Evolutionary conservation across 2,888 invertebrate genomes (phyloP), one percentile per base, ranked within the genome.

Genomic region (Zhuqinia jingwanae): DNA sequence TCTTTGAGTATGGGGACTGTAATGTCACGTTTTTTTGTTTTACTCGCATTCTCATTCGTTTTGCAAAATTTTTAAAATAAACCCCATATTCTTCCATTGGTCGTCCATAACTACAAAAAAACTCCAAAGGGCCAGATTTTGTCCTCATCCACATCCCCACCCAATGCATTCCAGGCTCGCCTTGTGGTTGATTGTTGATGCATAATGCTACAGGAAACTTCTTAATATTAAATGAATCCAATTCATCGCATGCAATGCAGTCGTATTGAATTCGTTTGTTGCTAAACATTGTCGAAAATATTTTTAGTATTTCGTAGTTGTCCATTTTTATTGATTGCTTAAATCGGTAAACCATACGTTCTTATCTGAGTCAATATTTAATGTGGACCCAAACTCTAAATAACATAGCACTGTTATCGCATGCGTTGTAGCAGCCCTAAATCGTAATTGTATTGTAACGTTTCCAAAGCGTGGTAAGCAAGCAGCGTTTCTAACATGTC

Each of bases 391-490:
- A 76, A 87, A 88, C 15, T 89, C 89, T 0, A 75, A 27, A 65
- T 88, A 88, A 10, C 77, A 53, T 0, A 90, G 13, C 0, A 85
- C 85, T 11, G 86, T 87, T 42, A 90, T 6, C 17, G 88, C 86
- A 13, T 77, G 30, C 0, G 75, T n/a, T 0, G 68, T 22, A 0
- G 83, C 75, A 0, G 11, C 47, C 10, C 65, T 47, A 22, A 90
- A 90, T 15, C 81, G 73, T 1, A 90, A 27, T 25, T 83, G 47
- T 0, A 88, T 77, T 8, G 47, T 17, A 20, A 60, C n/a, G 30
- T 85, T 81, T 6, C 88, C 88, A 45, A 63, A 30, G 0, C 70
- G 22, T 1, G 83, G 82, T 15, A 60, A 36, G 2, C 36, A 8
- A 20, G 75, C 75, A 0, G 60, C 47, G 13, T 47, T 65, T 22